A percentile compares a stretch with the other conserved stretches of the same genome.
These are phyloP conservation scores for Hypselothyrea guttata DNA, from an alignment of 2,888 invertebrate species.

Conservation along the genomic window DNA sequence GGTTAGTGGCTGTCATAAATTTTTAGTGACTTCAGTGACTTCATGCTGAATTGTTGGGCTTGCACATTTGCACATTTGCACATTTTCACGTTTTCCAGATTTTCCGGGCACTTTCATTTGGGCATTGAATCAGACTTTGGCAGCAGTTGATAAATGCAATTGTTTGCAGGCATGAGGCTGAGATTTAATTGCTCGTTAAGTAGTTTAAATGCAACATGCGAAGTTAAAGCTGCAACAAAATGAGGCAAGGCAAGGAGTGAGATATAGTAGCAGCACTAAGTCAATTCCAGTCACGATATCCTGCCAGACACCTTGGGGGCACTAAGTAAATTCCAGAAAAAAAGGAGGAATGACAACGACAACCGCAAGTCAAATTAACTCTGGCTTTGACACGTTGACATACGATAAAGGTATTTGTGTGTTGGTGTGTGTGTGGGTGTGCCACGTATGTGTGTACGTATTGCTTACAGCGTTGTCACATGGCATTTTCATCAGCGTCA, in stretches of 20 bases:
- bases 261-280: background rate
- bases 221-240: slow-evolving; percentile 6
- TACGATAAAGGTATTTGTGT: slow-evolving; percentile 71
- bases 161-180: slow-evolving; percentile 31
- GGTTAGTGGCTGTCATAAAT: slow-evolving; percentile 74
- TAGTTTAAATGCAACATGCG: slow-evolving; percentile 51
- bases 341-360: slow-evolving; percentile 43
- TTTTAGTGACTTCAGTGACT: slow-evolving; percentile 53
- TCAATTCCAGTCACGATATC: slow-evolving; percentile 24
- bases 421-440: slow-evolving; percentile 19
- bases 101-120: no score
- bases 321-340: slow-evolving; percentile 20
- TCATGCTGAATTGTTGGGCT: background rate
- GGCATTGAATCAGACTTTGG: slow-evolving; percentile 41
- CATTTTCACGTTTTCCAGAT: background rate
- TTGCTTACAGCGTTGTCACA: slow-evolving; percentile 72
- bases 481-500: slow-evolving; percentile 65
- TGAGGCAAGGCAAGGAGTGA: background rate
- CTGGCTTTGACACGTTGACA: slow-evolving; percentile 76
- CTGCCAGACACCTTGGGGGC: slow-evolving; percentile 27
- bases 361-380: slow-evolving; percentile 76
- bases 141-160: slow-evolving; percentile 72
- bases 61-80: slow-evolving; percentile 24
- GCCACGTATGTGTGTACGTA: slow-evolving; percentile 20
- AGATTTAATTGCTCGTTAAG: slow-evolving; percentile 67